phyloP scores from a whole-genome alignment of 1,140 invertebrate genomes.

The Drosophila nannoptera region DNA sequence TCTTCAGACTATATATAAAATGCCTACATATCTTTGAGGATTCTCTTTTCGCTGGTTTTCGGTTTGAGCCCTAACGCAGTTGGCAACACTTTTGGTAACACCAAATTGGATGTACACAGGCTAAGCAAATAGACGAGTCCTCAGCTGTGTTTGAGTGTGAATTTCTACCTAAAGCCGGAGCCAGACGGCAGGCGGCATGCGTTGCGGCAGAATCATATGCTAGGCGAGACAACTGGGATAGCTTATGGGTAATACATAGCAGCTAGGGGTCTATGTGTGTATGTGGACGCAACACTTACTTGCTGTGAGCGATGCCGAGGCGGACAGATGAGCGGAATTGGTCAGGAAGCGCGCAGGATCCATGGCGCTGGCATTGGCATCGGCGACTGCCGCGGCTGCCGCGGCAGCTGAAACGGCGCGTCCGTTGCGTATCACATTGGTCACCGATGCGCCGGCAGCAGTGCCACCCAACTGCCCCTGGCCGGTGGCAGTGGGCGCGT shows the following conservation, averaged over 20 bases:
- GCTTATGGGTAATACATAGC: neutral
- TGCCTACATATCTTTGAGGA: too few relatives aligned
- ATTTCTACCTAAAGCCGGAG: slow-evolving; percentile 52
- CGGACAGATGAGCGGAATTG: slow-evolving; percentile 67
- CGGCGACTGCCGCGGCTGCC: slow-evolving; percentile 49
- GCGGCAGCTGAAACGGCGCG: slow-evolving; percentile 52
- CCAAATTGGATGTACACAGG: slow-evolving; percentile 54
- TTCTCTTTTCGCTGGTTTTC: neutral
- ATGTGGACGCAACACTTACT: slow-evolving; percentile 76
- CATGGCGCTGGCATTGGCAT: slow-evolving; percentile 30
- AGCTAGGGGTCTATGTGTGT: neutral
- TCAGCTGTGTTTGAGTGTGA: slow-evolving; percentile 42
- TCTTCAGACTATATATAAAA: too few relatives aligned
- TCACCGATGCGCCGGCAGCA: slow-evolving; percentile 40
- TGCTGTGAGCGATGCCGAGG: slow-evolving; percentile 80
- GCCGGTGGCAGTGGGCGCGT: slow-evolving; percentile 46
- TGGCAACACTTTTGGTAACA: slow-evolving; percentile 27
- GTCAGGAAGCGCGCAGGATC: slow-evolving; percentile 46
- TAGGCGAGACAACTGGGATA: too few relatives aligned
- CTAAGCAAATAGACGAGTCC: slow-evolving; percentile 51
- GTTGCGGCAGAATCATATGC: too few relatives aligned
- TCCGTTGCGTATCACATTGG: slow-evolving; percentile 76
- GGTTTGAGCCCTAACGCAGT: slow-evolving; percentile 24
- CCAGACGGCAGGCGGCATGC: slow-evolving; percentile 32
- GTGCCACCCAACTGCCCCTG: slow-evolving; percentile 48